Evolutionary conservation across 2,888 invertebrate species (phyloP), one percentile per base, ranked within the genome.

Genomic region (Erebia palarica): DNA sequence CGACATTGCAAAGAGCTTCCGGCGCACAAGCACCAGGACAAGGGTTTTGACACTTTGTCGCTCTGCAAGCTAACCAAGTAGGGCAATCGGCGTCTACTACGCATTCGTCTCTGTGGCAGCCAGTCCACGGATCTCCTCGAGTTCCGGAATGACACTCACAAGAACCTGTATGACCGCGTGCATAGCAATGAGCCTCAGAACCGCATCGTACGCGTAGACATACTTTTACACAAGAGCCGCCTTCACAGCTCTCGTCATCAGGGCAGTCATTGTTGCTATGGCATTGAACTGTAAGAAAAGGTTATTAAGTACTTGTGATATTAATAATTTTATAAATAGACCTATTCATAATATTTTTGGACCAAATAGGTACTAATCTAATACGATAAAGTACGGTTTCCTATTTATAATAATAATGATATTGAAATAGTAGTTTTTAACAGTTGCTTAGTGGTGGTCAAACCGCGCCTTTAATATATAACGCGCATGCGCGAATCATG

Each of bases 211-310:
- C 96, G 78, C 96, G 95, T 1, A 94, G 88, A 80, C 98, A 98
- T 1, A 97, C 96, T 84, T 97, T 96, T 13, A 96, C 91, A 84
- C 98, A 98, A 81, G 96, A 95, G 73, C 96, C 95, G 81, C 97
- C 96, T 77, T 97, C 95, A 82, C 98, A 98, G 36, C 97, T 96
- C 87, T 97, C 96, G 60, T 95, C 95, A 66, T 96, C 94, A 7
- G 97, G 95, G 84, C 98, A 98, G 77, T 98, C 97, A 68, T 96
- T 95, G 84, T 98, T 97, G 64, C 96, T 95, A 78, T 97, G 95
- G 81, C 98, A 98, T 79, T 98, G 97, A 78, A 97, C 96, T 96
- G 86, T 64, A 93, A 91, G 74, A 75, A 74, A 74, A 65, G 13
- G 3, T 47, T 47, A 47, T 47, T 47, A 9, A 11, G 9, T 44